Evolutionary conservation across 1,140 invertebrate genomes (phyloP), one percentile per base, ranked within the genome.

Genomic region (Drosophila murphyi): DNA sequence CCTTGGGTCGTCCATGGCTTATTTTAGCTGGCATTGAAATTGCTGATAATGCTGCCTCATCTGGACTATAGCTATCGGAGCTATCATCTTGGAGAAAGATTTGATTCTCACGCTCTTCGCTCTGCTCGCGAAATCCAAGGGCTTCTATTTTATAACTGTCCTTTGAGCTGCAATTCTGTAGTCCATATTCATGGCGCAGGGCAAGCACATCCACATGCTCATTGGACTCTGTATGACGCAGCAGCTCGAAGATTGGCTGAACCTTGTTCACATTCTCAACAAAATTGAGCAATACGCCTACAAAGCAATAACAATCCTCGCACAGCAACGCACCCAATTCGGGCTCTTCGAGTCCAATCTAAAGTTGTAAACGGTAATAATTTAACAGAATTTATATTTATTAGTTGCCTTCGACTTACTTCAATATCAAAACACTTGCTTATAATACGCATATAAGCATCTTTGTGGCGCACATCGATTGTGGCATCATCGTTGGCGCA

Each of bases 341-440:
- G 3, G 82, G 82, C 37, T 86, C 76, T 32, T 86, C 79, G 4
- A 39, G 31, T 5, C 72, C 74, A 45, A 86, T 88, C 82, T 86
- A 31, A 3, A 59, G 28, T 20, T 20, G 20, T 20, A 20, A 20
- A 20, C 20, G 20, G 20, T 20, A 20, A 20, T 20, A 20, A 20
- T 20, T 20, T 20, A 20, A 20, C 20, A 20, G 3, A 39, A 50
- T 4, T 31, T 35, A 4, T 28, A 10, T 8, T 2, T 28, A 1
- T 12, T 3, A 34, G 20, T 28, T n/a, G 3, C 2, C 4, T 6
- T 39, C 7, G n/a, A 28, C 63, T 43, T 39, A 87, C 82, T 69
- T 88, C 64, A 32, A 86, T 83, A 55, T 86, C 83, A 10, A 86
- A 86, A 39, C 72, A 82, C 31, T 82, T 82, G 59, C 76, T 80